Percentiles rank a stretch among this genome's conserved stretches.
Evolutionary conservation across 2,113 vertebrate genomes (phyloP).

Genomic region (Pelmatolapia mariae): DNA sequence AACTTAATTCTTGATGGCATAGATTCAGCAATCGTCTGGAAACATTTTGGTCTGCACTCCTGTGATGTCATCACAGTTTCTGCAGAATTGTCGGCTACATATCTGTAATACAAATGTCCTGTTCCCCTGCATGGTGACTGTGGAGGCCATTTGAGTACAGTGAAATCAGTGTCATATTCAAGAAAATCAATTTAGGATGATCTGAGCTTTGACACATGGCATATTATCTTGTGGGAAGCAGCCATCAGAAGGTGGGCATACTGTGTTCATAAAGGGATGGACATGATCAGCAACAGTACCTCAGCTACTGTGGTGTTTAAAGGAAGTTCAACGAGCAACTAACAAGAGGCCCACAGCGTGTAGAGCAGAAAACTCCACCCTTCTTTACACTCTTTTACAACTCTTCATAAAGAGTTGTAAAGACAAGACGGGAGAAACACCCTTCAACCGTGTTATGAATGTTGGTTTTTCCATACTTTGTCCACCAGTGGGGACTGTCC

Average conservation of each 20-base stretch:
- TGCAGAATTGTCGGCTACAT: fast-evolving
- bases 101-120: fast-evolving
- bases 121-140: not conserved
- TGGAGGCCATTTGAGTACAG: not conserved
- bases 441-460: not conserved
- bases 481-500: not conserved
- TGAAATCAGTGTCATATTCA: not conserved
- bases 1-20: not conserved
- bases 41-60: not conserved
- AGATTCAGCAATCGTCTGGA: fast-evolving
- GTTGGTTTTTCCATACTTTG: not conserved
- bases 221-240: not conserved
- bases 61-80: not conserved
- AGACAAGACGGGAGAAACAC: fast-evolving
- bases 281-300: not conserved
- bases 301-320: not conserved
- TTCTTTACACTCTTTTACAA: not conserved
- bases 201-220: not conserved
- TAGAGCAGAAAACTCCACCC: not conserved
- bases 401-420: not conserved
- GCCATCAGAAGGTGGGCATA: not conserved
- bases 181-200: not conserved
- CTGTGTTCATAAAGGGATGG: not conserved
- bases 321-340: fast-evolving
- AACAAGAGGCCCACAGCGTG: not conserved